A percentile compares a stretch with the other conserved stretches of the same genome.
These are phyloP conservation scores for Arion vulgaris DNA, from an alignment of 1,140 invertebrate species.

Conservation along the genomic window DNA sequence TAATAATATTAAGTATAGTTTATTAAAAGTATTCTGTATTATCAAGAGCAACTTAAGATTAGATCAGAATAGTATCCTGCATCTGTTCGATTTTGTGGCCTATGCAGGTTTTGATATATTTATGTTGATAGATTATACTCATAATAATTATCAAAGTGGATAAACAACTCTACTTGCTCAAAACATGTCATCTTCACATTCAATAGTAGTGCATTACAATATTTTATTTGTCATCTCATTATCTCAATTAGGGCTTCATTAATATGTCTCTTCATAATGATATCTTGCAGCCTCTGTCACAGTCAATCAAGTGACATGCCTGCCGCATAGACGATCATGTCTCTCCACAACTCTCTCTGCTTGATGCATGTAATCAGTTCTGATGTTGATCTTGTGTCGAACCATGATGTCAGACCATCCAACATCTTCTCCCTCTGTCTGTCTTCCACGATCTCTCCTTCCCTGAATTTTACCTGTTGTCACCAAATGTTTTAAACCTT, in stretches of 20 bases:
- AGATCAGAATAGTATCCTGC: not conserved
- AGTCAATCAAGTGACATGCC: too few relatives aligned
- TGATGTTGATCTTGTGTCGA: too few relatives aligned
- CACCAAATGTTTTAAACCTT: too few relatives aligned
- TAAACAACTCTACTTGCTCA: not conserved
- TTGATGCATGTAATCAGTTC: too few relatives aligned
- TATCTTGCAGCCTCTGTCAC: not conserved
- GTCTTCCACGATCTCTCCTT: too few relatives aligned
- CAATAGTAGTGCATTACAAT: not conserved
- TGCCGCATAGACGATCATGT: too few relatives aligned
- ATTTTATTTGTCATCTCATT: not conserved
- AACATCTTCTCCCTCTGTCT: too few relatives aligned
- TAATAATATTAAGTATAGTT: constrained; percentile 1
- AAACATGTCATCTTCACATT: not conserved
- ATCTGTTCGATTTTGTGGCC: not conserved
- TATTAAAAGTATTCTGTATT: not conserved
- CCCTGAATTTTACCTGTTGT: too few relatives aligned
- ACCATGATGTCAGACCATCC: too few relatives aligned
- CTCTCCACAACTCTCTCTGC: too few relatives aligned
- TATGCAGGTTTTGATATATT: not conserved
- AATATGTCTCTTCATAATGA: not conserved
- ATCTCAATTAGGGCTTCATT: not conserved
- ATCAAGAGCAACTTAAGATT: not conserved
- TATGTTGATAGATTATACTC: not conserved
- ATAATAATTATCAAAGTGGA: not conserved